Evolutionary conservation across 2,113 vertebrate species (phyloP).

Genomic region (Dipodomys ordii): DNA sequence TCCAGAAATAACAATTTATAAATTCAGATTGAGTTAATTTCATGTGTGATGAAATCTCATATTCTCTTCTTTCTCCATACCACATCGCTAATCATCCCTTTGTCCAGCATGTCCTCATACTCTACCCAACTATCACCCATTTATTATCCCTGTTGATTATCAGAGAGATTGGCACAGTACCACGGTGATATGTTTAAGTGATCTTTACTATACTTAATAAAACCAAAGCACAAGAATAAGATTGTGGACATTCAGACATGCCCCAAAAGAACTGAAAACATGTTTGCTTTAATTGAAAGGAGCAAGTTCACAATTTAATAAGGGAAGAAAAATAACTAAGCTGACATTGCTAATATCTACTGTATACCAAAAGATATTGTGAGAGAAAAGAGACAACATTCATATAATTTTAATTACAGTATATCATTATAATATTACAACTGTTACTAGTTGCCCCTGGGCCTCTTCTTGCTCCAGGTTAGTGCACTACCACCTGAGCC

Average conservation of each 20-base stretch:
- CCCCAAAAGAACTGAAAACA: not conserved
- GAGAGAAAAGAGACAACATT: not conserved
- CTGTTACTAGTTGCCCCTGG: no score
- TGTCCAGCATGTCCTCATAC: no score
- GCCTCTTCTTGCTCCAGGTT: no score
- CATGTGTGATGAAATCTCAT: not conserved
- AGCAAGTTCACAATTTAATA: not conserved
- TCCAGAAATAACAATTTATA: conserved; percentile 2
- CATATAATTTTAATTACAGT: not conserved
- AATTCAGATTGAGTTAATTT: not conserved
- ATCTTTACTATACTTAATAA: not conserved
- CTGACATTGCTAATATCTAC: not conserved
- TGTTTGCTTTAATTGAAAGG: not conserved
- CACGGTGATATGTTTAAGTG: not conserved
- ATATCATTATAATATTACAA: not conserved
- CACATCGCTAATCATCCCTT: not conserved
- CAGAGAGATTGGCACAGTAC: not conserved
- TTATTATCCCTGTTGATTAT: not conserved
- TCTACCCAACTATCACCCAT: not conserved
- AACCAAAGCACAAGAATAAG: not conserved
- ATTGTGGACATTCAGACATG: not conserved
- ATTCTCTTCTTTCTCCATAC: not conserved
- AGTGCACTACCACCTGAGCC: no score
- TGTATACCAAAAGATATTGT: not conserved
- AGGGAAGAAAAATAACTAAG: not conserved